Base-by-base conservation (phyloP, 30 jellyfish, hydroid and myxozoan species). In the Morbakka virulenta region DNA sequence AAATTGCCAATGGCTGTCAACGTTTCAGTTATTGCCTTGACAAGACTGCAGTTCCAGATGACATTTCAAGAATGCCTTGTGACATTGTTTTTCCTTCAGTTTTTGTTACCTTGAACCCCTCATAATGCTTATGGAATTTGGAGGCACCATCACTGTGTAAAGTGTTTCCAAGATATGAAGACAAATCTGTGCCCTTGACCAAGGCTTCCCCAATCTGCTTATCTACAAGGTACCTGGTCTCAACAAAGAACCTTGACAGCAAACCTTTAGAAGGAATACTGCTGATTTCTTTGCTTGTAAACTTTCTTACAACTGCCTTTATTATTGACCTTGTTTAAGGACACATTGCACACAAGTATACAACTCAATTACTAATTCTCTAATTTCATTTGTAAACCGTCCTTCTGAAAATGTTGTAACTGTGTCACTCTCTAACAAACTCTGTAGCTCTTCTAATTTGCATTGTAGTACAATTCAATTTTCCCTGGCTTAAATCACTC, bases 71-170 rank as follows among this genome's bases (percentile, higher is more conserved):
- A 12, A 66, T 13, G 12, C 78, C 78, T 13, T 14, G n/a, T 6
- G 78, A 66, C 6, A 70, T 17, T 9, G 82, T 70, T 21, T 36
- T 70, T 21, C 0, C 80, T 9, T 0, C 0, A 32, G 26, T 33
- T 32, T 78, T 70, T 0, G 82, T 70, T 17, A 1, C 21, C 84
- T 70, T 78, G 47, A 1, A 70, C 24, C 33, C 47, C 27, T 70
- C 80, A 41, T 70, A 70, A 25, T 76, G 84, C 32, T 69, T 29
- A 47, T 76, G 86, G 32, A 57, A 76, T 31, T 76, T 76, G 26
- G 77, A 28, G 67, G 85, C 63, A n/a, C 87, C 76, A 62, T 76
- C 87, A 28, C 87, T 83, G 25, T 76, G 87, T 4, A 76, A 6
- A 11, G 64, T 41, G 32, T 76, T 76, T 6, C 84, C 69, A 17